Base-by-base conservation (phyloP, 64 coral and sea anemone species). In the Pachyseris speciosa region DNA sequence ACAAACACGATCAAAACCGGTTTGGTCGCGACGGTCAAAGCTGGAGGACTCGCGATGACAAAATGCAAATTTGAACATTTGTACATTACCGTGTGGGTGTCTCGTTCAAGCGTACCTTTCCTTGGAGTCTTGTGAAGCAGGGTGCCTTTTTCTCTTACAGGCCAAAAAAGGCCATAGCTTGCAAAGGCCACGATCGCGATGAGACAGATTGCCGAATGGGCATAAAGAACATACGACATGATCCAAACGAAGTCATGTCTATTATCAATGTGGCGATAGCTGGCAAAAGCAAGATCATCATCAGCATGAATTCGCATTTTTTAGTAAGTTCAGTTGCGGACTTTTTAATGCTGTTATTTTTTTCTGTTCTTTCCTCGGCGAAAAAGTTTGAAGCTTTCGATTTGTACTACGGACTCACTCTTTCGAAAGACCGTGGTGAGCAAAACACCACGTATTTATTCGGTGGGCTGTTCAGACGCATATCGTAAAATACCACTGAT, bases 11-110 rank as follows among this genome's bases (percentile, higher is more conserved):
- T 78, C 26, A 78, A 25, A 58, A 78, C 75, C 75, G 75, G 75
- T 78, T 78, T 78, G 75, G 75, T 49, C 75, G 75, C 75, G 75
- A 78, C 50, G 75, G 75, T 78, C 75, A 49, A 78, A 49, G n/a
- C n/a, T 49, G 75, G 31, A 57, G 15, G 47, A 16, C 28, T 67
- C 27, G n/a, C 43, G 75, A 22, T 78, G 75, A 78, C 49, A 57
- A 49, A 78, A 55, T 78, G 75, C 75, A 36, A 78, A 78, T 78
- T 78, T 78, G 29, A 78, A 78, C 75, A 78, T 55, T 78, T 78
- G 75, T 79, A 53, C 74, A 78, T 78, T 78, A 78, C 74, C 74
- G 48, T 67, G 33, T 19, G 10, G 28, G 6, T 15, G 45, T 0
- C 3, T 78, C 12, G 47, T 31, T 47, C 2, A 17, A 13, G 42